Evolutionary conservation across 2,888 invertebrate genomes (phyloP).

Genomic region (Eupithecia exiguata): DNA sequence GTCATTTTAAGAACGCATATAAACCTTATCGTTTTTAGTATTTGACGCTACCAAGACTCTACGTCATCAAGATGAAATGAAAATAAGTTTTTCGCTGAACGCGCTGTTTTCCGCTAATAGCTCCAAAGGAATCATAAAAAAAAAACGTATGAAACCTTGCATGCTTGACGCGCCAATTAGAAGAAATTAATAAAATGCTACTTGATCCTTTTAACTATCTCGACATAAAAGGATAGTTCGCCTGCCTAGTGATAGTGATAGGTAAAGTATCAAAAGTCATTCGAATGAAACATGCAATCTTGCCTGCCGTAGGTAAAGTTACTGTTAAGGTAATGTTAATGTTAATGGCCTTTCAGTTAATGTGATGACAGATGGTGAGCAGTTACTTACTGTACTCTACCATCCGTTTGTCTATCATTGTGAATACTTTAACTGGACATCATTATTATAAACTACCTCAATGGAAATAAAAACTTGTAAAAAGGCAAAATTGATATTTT

Average conservation of each 20-base stretch:
- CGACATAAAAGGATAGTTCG: no score
- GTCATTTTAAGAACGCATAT: not conserved
- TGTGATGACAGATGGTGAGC: conserved; percentile 6
- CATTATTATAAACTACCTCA: not conserved
- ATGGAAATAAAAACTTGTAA: not conserved
- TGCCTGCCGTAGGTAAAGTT: not conserved
- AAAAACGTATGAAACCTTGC: not conserved
- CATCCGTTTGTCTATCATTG: not conserved
- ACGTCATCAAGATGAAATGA: not conserved
- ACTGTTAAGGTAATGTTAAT: not conserved
- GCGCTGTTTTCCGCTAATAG: not conserved
- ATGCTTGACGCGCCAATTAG: not conserved
- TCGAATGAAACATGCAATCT: not conserved
- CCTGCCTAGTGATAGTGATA: not conserved
- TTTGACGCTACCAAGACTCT: no score
- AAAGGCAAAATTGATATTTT: not conserved
- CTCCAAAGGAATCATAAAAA: not conserved
- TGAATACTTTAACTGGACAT: not conserved
- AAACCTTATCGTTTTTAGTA: no score
- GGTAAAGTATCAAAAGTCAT: not conserved
- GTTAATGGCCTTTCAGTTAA: conserved; percentile 1
- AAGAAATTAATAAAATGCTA: not conserved
- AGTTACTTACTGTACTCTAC: conserved; percentile 3
- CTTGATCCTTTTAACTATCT: not conserved
- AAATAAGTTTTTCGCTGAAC: not conserved